These are phyloP conservation scores for Odontocerum albicorne DNA, from an alignment of 2,888 invertebrate genomes.

Conservation along the genomic window DNA sequence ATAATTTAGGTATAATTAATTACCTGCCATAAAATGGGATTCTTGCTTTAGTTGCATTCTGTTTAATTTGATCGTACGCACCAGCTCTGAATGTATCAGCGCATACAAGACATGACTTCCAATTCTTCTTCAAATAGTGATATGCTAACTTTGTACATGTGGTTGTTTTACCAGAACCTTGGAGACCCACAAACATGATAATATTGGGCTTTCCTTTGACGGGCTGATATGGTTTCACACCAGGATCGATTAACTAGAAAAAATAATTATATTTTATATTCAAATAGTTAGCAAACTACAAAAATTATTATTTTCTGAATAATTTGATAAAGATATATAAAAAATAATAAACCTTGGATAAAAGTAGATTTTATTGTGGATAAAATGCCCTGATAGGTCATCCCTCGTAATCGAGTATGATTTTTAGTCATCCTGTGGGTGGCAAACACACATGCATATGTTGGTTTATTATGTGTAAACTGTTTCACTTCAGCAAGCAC, in stretches of 20 bases:
- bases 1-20: too few relatives aligned
- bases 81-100: conserved; percentile 99
- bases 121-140: conserved; percentile 97
- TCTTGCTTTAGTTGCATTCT: conserved; percentile 97
- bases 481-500: too few relatives aligned
- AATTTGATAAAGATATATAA: too few relatives aligned
- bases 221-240: conserved; percentile 95
- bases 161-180: conserved; percentile 99
- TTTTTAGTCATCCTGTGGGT: too few relatives aligned
- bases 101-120: conserved; percentile 98
- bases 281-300: too few relatives aligned
- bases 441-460: too few relatives aligned
- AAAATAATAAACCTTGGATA: too few relatives aligned
- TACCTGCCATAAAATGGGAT: conserved; percentile 99
- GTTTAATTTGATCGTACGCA: conserved; percentile 99
- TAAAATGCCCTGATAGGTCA: too few relatives aligned
- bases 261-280: background rate
- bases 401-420: too few relatives aligned
- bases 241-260: conserved; percentile 89
- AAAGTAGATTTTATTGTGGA: too few relatives aligned
- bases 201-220: conserved; percentile 93
- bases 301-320: too few relatives aligned
- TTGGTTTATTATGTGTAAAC: too few relatives aligned
- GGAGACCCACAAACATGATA: conserved; percentile 99
- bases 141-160: conserved; percentile 99